phyloP scores from a whole-genome alignment of 2,888 invertebrate species.

The Didymodactylos carnosus region DNA sequence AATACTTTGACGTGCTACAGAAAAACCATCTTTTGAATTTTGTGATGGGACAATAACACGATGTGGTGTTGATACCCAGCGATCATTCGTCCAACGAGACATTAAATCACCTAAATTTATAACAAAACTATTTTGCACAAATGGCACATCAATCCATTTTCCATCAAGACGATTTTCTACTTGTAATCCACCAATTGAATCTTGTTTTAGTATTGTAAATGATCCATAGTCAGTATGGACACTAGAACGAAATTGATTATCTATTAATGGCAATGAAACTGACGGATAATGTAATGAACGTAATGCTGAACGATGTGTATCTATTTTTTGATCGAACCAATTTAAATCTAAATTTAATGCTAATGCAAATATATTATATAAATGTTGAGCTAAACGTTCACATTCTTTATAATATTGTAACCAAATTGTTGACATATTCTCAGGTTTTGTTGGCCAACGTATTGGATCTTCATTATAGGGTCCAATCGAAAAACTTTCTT shows the following conservation, averaged over 20 bases:
- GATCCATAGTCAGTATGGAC: neutral
- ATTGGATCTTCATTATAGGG: neutral
- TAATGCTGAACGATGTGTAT: neutral
- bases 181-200: neutral
- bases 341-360: neutral
- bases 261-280: neutral
- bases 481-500: neutral
- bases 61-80: neutral
- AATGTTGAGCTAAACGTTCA: neutral
- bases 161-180: neutral
- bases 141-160: neutral
- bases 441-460: neutral
- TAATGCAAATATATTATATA: neutral
- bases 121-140: neutral
- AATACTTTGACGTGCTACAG: neutral
- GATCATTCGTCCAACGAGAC: neutral
- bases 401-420: neutral
- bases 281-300: neutral
- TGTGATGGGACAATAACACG: neutral
- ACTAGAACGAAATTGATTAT: neutral
- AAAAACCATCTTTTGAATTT: too few species aligned
- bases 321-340: neutral
- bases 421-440: neutral
- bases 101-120: neutral
- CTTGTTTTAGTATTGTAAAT: neutral